Percentiles rank a stretch among this genome's conserved stretches.
Evolutionary conservation across 2,113 vertebrate genomes (phyloP).

Genomic region (Fulmarus glacialis): DNA sequence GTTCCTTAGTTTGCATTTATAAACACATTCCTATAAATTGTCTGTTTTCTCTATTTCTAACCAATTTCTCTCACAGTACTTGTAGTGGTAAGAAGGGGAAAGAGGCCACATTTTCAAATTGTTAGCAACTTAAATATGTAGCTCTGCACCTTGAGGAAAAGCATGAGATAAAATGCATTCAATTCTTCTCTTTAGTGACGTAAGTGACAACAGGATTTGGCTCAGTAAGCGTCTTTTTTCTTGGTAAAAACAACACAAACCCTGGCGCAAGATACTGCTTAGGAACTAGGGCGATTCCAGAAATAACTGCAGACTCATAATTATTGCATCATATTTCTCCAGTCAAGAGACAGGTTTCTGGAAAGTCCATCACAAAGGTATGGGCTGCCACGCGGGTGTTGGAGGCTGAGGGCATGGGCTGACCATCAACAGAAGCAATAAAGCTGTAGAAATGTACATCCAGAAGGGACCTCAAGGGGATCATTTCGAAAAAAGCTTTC

Average conservation of each 20-base stretch:
- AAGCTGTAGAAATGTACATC: not conserved
- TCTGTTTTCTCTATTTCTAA: not conserved
- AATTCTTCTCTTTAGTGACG: not conserved
- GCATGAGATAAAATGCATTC: not conserved
- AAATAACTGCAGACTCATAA: not conserved
- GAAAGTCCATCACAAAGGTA: not conserved
- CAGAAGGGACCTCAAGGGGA: not conserved
- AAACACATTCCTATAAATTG: not conserved
- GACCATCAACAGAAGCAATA: not conserved
- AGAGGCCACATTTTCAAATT: not conserved
- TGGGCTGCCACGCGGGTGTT: fast-evolving
- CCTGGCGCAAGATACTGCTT: not conserved
- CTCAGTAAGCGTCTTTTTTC: not conserved
- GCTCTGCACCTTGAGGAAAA: not conserved
- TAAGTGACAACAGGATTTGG: not conserved
- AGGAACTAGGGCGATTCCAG: fast-evolving
- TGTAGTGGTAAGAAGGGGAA: not conserved
- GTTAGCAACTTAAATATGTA: not conserved
- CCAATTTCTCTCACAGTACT: not conserved
- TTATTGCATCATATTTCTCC: not conserved
- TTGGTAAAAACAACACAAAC: not conserved
- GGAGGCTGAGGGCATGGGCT: not conserved
- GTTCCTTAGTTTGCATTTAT: not conserved
- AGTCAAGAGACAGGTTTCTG: not conserved
- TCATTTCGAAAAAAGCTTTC: not conserved